These are phyloP conservation scores for Struthio camelus DNA, from an alignment of 2,113 vertebrate genomes.

Conservation along the genomic window DNA sequence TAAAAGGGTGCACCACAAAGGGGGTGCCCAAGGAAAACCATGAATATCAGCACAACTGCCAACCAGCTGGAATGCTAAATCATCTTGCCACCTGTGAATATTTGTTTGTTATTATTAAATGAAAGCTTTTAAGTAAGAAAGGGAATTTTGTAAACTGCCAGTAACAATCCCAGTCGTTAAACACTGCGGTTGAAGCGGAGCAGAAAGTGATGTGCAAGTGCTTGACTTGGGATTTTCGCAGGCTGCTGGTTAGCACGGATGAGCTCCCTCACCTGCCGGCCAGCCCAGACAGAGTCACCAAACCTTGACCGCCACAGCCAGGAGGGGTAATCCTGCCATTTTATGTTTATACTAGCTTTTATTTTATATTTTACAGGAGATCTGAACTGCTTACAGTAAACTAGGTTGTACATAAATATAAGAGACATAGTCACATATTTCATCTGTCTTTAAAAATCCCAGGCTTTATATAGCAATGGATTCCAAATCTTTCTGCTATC, in stretches of 20 bases:
- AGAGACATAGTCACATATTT: not conserved
- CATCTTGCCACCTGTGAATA: not conserved
- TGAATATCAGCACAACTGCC: not conserved
- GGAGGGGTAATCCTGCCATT: too few relatives aligned
- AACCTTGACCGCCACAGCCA: not conserved
- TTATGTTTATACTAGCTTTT: not conserved
- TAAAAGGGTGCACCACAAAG: not conserved
- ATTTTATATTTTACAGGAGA: not conserved
- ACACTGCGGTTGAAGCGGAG: not conserved
- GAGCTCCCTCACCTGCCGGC: not conserved
- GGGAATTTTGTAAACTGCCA: rapidly evolving
- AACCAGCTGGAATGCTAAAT: not conserved
- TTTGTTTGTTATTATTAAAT: not conserved
- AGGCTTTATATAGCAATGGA: not conserved
- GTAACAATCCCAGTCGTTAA: not conserved
- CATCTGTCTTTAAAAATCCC: not conserved
- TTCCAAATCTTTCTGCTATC: not conserved
- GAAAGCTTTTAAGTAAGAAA: not conserved
- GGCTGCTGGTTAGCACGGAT: not conserved
- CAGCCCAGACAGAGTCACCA: rapidly evolving
- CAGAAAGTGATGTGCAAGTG: not conserved
- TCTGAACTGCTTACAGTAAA: not conserved
- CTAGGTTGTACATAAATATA: not conserved
- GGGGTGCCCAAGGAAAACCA: not conserved
- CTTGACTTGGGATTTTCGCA: not conserved